phyloP scores from a whole-genome alignment of 1,140 invertebrate genomes.

The Cyrtorhinus lividipennis region DNA sequence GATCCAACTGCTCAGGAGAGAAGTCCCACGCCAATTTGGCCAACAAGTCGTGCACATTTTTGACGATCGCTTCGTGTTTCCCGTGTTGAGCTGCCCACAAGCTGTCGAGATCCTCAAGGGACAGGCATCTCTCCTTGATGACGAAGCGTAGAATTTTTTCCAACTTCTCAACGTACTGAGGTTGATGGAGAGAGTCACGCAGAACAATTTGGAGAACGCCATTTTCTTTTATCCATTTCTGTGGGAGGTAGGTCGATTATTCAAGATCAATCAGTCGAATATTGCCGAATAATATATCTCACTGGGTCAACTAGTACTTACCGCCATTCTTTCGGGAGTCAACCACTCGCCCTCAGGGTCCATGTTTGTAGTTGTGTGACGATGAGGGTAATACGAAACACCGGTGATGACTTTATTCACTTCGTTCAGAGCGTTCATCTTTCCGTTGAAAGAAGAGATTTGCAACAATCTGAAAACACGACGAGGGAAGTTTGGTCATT shows the following conservation, averaged over 20 bases:
- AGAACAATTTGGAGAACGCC: constrained; percentile 90
- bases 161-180: constrained; percentile 93
- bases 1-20: constrained; percentile 89
- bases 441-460: constrained; percentile 96
- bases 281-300: neutral
- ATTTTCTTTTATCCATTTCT: constrained; percentile 96
- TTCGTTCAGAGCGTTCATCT: constrained; percentile 98
- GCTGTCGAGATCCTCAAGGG: constrained; percentile 79
- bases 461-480: constrained; percentile 56
- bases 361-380: constrained; percentile 38
- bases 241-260: constrained; percentile 9
- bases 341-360: constrained; percentile 84
- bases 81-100: constrained; percentile 93
- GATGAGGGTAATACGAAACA: constrained; percentile 71
- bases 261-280: neutral
- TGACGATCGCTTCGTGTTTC: constrained; percentile 90
- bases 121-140: constrained; percentile 86
- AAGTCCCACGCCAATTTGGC: constrained; percentile 98
- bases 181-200: constrained; percentile 89
- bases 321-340: constrained; percentile 83
- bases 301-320: constrained; percentile 44
- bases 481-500: constrained; percentile 1
- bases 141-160: constrained; percentile 95
- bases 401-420: constrained; percentile 93
- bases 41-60: constrained; percentile 91